A percentile compares a stretch with the other conserved stretches of the same genome.
Conservation (phyloP, 2,888 invertebrate species). For the Platerodrilus igneus region DNA sequence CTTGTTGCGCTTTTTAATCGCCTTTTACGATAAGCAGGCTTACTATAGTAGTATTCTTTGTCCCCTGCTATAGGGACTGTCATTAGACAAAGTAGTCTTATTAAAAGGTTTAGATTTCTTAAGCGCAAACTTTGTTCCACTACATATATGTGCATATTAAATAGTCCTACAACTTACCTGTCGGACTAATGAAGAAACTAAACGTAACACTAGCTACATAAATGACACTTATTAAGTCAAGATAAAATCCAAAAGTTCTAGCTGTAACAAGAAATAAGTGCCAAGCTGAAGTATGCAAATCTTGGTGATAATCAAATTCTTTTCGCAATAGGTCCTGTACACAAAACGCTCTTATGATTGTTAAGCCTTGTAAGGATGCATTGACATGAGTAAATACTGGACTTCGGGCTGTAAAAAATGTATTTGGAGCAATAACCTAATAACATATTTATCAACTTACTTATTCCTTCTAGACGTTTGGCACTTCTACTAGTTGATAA, state of each 20-base stretch:
- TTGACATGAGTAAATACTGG: constrained; percentile 70
- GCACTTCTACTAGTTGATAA: constrained; percentile 70
- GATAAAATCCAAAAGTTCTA: constrained; percentile 68
- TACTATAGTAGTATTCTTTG: no score
- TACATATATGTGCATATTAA: background rate
- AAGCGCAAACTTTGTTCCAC: no score
- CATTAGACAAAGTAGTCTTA: no score
- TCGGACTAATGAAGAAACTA: constrained; percentile 56
- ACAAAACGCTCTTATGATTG: constrained; percentile 66
- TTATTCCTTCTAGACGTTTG: constrained; percentile 65
- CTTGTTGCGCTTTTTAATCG: no score
- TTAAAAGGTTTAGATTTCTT: no score
- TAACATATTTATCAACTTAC: constrained; percentile 46
- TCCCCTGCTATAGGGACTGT: no score
- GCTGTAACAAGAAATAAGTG: constrained; percentile 56
- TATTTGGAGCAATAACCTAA: constrained; percentile 63
- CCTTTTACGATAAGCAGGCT: no score
- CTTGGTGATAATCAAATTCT: constrained; percentile 57
- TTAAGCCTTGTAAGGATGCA: constrained; percentile 66
- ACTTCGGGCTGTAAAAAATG: constrained; percentile 68
- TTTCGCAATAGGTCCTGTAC: constrained; percentile 56
- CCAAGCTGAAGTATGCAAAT: constrained; percentile 66
- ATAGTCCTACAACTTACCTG: constrained; percentile 21
- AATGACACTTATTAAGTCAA: constrained; percentile 64
- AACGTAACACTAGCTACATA: constrained; percentile 64